Evolutionary conservation across 2,113 vertebrate species (phyloP).

Genomic region (Mesocricetus auratus): DNA sequence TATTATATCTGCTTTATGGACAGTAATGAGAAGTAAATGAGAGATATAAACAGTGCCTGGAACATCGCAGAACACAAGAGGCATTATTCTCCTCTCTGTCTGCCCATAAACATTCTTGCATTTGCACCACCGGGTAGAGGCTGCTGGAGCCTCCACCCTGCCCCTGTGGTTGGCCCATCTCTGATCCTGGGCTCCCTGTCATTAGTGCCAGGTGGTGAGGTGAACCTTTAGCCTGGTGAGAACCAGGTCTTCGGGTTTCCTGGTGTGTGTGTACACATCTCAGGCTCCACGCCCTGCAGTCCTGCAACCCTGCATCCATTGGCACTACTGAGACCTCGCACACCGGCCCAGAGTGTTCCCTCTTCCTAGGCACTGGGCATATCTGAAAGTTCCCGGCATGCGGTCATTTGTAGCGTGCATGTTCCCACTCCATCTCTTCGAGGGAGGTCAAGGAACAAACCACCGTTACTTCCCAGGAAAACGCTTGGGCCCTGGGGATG

Average conservation of each 20-base stretch:
- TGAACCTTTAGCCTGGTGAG: not conserved
- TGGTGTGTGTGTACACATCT: fast-evolving
- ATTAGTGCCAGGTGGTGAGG: not conserved
- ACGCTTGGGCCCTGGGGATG: too few relatives aligned
- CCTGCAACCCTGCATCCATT: not conserved
- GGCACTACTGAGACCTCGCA: not conserved
- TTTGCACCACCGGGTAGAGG: fast-evolving
- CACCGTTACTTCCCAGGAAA: not conserved
- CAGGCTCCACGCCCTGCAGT: not conserved
- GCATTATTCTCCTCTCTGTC: not conserved
- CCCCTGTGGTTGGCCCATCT: not conserved
- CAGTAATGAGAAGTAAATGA: not conserved
- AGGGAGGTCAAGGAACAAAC: not conserved
- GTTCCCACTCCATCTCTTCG: not conserved
- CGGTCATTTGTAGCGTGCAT: not conserved
- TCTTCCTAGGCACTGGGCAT: not conserved
- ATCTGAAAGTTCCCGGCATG: not conserved
- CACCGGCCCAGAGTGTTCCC: not conserved
- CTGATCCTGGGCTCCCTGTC: not conserved
- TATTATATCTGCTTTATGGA: fast-evolving
- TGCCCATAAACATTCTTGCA: not conserved
- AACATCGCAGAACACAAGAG: not conserved
- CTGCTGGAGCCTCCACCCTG: not conserved
- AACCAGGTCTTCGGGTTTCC: not conserved
- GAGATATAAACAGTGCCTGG: not conserved